A percentile compares a stretch with the other conserved stretches of the same genome.
These are phyloP conservation scores for Metallyticus violacea DNA, from an alignment of 2,888 invertebrate species.

Conservation along the genomic window DNA sequence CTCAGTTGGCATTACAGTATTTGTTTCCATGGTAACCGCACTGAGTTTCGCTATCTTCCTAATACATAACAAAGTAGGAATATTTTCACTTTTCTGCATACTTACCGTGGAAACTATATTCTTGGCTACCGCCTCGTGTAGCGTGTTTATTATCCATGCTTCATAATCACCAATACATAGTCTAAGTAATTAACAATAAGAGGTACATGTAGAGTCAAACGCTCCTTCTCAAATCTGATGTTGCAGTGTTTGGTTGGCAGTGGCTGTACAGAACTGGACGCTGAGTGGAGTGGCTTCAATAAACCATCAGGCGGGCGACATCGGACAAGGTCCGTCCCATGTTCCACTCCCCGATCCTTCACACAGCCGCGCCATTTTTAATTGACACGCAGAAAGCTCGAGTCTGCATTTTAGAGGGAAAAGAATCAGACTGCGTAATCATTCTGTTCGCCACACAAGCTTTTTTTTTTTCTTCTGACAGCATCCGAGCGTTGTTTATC, in stretches of 20 bases:
- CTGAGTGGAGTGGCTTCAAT: constrained; percentile 2
- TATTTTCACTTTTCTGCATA: too few relatives aligned
- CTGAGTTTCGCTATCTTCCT: too few relatives aligned
- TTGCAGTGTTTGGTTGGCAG: background rate
- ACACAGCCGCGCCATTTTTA: background rate
- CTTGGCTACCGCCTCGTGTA: too few relatives aligned
- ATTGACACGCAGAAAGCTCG: background rate
- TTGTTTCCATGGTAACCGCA: too few relatives aligned
- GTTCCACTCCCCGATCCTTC: constrained; percentile 5
- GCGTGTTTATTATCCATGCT: too few relatives aligned
- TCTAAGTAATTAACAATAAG: too few relatives aligned
- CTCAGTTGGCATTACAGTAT: too few relatives aligned
- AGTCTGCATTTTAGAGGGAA: background rate
- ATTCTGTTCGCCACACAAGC: background rate
- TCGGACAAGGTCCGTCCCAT: constrained; percentile 3
- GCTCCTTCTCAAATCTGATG: too few relatives aligned
- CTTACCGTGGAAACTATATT: too few relatives aligned
- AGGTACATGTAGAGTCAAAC: too few relatives aligned
- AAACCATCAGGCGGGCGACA: constrained; percentile 3
- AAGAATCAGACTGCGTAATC: background rate
- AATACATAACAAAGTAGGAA: too few relatives aligned
- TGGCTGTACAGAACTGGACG: background rate
- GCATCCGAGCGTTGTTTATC: background rate
- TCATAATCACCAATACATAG: too few relatives aligned
- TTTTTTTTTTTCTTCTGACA: background rate